Evolutionary conservation across 2,888 invertebrate genomes (phyloP).

Genomic region (Mythimna lalbum): DNA sequence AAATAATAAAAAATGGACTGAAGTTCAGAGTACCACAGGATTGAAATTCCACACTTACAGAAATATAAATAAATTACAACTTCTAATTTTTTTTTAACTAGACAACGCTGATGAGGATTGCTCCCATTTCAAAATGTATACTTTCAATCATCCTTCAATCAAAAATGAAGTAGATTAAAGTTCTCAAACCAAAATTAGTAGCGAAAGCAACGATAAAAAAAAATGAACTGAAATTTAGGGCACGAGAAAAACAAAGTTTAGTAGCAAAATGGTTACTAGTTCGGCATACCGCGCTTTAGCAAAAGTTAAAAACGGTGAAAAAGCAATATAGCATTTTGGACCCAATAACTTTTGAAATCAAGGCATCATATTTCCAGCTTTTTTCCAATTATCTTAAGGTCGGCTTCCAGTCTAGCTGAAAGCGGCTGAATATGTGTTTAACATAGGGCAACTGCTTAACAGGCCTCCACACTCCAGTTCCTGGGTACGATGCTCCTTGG

Average conservation of each 20-base stretch:
- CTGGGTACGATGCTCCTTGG: no score
- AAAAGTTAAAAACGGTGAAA: not conserved
- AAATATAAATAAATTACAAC: not conserved
- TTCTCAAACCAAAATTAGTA: not conserved
- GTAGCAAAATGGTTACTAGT: not conserved
- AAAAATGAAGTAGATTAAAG: not conserved
- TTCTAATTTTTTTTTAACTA: not conserved
- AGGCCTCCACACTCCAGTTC: no score
- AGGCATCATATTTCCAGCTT: no score
- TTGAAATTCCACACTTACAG: no score
- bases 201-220: not conserved
- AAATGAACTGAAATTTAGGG: not conserved
- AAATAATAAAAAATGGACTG: no score
- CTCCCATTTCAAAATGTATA: no score
- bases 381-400: no score
- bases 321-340: not conserved
- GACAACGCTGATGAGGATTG: not conserved
- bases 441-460: no score
- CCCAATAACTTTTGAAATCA: slow-evolving; percentile 4
- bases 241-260: slow-evolving; percentile 17
- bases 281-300: not conserved
- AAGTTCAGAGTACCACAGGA: no score
- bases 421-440: no score
- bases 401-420: no score
- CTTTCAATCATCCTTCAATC: no score